Conservation (phyloP, 2,797 vertebrate genomes). For the Threskiornis aethiopicus region DNA sequence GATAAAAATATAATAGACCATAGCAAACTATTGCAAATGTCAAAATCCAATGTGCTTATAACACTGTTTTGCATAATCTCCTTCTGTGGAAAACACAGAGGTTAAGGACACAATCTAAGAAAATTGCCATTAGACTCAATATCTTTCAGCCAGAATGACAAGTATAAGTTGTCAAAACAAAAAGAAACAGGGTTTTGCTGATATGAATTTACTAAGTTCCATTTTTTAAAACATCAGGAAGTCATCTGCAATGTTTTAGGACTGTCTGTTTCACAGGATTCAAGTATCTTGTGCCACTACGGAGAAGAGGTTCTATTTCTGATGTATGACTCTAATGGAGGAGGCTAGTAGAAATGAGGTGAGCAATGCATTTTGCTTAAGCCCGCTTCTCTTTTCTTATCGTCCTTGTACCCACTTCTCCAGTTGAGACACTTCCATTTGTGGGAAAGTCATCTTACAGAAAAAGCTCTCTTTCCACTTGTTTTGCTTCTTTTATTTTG, state of each 20-base stretch:
- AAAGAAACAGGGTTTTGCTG: not conserved
- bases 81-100: conserved; percentile 32
- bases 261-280: not conserved
- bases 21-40: conserved; percentile 58
- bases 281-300: not conserved
- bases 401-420: not conserved
- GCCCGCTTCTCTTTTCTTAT: not conserved
- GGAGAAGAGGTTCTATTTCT: not conserved
- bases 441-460: not conserved
- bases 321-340: not conserved
- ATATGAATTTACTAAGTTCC: not conserved
- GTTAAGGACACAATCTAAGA: conserved; percentile 32
- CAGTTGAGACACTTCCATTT: not conserved
- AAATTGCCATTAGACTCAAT: not conserved
- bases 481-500: not conserved
- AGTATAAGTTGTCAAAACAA: conserved; percentile 13
- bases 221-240: not conserved
- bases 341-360: not conserved
- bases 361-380: not conserved
- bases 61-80: conserved; percentile 52
- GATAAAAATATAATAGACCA: conserved; percentile 46
- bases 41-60: conserved; percentile 42
- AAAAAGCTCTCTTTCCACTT: not conserved
- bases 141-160: conserved; percentile 36
- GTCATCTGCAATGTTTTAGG: not conserved